These are phyloP conservation scores for Epizoanthus ramosus DNA, from an alignment of 92 coral and sea anemone species.

Conservation along the genomic window DNA sequence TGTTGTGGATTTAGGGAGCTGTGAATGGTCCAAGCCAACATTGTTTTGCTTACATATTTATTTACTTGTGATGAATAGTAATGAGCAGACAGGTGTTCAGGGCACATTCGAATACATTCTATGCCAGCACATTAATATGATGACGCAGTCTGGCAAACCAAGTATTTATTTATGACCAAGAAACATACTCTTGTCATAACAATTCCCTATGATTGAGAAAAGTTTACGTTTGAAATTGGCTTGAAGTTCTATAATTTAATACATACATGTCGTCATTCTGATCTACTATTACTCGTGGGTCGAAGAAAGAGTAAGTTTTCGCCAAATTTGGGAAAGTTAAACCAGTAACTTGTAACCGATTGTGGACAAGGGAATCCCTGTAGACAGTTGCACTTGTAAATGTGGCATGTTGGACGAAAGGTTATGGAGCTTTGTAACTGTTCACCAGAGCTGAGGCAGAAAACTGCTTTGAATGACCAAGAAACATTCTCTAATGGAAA, in stretches of 20 bases:
- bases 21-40: conserved; percentile 21
- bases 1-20: conserved; percentile 27
- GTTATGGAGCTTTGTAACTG: conserved; percentile 50
- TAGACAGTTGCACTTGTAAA: conserved; percentile 28
- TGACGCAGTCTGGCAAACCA: conserved; percentile 29
- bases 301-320: neutral
- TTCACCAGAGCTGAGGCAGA: conserved; percentile 36
- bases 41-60: conserved; percentile 39
- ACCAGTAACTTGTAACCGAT: conserved; percentile 18
- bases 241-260: conserved; percentile 33
- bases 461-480: conserved; percentile 23
- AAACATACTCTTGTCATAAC: conserved; percentile 17
- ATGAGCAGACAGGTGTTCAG: conserved; percentile 34
- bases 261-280: neutral
- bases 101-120: conserved; percentile 33
- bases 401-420: conserved; percentile 43
- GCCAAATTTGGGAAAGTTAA: conserved; percentile 1
- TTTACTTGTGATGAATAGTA: conserved; percentile 36
- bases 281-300: conserved; percentile 8
- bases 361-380: conserved; percentile 8
- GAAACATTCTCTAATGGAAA: conserved; percentile 22
- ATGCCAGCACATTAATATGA: conserved; percentile 12
- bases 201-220: conserved; percentile 23
- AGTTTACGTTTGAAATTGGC: conserved; percentile 22
- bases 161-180: conserved; percentile 28